Conservation (phyloP, 2,113 vertebrate genomes). For the Plestiodon gilberti region DNA sequence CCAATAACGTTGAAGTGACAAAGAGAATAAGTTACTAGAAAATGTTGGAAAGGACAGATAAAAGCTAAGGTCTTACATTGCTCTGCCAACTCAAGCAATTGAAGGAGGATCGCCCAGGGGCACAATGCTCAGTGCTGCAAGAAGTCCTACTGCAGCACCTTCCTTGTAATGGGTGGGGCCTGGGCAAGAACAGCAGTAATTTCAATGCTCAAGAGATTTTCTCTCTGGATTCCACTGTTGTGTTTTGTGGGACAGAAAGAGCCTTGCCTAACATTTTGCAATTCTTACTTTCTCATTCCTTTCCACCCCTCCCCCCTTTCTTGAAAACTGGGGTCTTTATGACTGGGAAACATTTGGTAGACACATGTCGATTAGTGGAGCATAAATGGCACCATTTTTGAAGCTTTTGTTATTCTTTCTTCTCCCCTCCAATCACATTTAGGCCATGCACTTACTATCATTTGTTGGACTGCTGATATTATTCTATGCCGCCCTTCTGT, state of each 20-base stretch:
- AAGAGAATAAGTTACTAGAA: not conserved
- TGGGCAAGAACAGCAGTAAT: not conserved
- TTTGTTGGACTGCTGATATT: not conserved
- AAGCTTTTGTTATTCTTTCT: slow-evolving; percentile 53
- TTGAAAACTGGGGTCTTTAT: not conserved
- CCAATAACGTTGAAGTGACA: not conserved
- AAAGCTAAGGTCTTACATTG: not conserved
- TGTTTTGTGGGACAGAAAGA: not conserved
- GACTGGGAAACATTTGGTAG: slow-evolving; percentile 65
- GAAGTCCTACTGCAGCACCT: not conserved
- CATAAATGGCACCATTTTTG: slow-evolving; percentile 31
- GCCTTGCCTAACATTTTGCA: not conserved
- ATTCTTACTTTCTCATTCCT: not conserved
- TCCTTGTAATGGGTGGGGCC: not conserved
- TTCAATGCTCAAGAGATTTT: not conserved
- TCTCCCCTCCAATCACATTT: not conserved
- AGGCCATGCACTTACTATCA: not conserved
- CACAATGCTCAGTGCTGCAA: too few relatives aligned
- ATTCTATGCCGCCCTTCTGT: not conserved
- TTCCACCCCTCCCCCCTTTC: not conserved
- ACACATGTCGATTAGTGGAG: slow-evolving; percentile 56
- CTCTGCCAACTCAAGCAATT: not conserved
- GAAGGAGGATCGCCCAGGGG: not conserved
- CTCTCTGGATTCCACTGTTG: not conserved
- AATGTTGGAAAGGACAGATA: not conserved